Conservation (phyloP, 2,113 vertebrate genomes). For the Paralichthys olivaceus region DNA sequence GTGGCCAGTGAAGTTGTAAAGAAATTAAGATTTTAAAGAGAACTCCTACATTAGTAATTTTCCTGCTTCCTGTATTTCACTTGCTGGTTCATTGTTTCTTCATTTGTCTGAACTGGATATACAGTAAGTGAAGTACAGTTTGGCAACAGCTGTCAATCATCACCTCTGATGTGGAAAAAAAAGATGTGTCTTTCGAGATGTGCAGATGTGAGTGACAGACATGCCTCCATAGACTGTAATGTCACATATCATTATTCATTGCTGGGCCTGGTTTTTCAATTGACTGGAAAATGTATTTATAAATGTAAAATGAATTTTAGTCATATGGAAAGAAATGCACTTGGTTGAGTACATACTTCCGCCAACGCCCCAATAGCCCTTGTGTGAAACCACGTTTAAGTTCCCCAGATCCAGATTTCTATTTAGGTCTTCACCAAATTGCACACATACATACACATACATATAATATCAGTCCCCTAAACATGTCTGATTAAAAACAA, state of each 20-base stretch:
- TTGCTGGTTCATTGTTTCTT: constrained; percentile 6
- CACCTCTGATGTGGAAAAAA: constrained; percentile 7
- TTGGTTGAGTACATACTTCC: no score
- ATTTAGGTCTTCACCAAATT: no score
- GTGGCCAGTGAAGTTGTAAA: no score
- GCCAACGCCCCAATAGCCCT: no score
- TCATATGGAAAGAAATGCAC: no score
- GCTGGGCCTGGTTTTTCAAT: not conserved
- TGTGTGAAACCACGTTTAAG: no score
- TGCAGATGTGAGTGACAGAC: constrained; percentile 17
- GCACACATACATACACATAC: no score
- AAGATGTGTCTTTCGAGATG: not conserved
- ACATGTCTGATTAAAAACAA: no score
- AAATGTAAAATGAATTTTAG: not conserved
- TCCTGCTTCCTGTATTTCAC: not conserved
- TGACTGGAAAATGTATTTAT: not conserved
- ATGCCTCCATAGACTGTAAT: constrained; percentile 1
- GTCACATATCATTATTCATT: constrained; percentile 1
- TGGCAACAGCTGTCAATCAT: constrained; percentile 15
- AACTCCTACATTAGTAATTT: not conserved
- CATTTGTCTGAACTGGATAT: constrained; percentile 11
- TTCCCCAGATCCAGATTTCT: no score
- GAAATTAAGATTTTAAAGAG: not conserved
- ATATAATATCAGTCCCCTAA: no score
- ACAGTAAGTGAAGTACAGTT: constrained; percentile 4